Evolutionary conservation across 1,140 invertebrate genomes (phyloP).

Genomic region (Eubasilissa regina): DNA sequence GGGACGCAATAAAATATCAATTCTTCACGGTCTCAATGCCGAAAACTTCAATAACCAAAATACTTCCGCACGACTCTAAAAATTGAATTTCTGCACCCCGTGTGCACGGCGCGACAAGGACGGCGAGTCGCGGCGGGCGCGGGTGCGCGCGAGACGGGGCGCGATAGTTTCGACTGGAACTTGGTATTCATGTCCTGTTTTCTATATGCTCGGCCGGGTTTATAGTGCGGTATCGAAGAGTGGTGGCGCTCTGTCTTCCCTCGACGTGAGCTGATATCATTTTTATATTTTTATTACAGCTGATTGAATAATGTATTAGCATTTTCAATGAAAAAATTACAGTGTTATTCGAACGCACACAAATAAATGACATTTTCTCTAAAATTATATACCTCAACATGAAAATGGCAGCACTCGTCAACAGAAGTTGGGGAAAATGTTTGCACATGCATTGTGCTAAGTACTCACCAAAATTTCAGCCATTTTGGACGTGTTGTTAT

Average conservation of each 20-base stretch:
- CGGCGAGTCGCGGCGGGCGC: neutral
- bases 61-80: conserved; percentile 52
- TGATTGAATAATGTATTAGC: too few species aligned
- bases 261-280: conserved; percentile 8
- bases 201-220: conserved; percentile 47
- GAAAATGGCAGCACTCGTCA: too few species aligned
- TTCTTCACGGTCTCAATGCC: conserved; percentile 52
- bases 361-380: too few species aligned
- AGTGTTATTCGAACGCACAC: too few species aligned
- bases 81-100: conserved; percentile 57
- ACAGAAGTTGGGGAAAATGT: too few species aligned
- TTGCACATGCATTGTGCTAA: too few species aligned
- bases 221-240: conserved; percentile 39
- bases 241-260: conserved; percentile 24
- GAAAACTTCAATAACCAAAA: conserved; percentile 58
- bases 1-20: conserved; percentile 57
- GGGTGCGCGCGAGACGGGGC: neutral
- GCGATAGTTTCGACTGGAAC: conserved; percentile 43
- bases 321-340: too few species aligned
- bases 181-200: conserved; percentile 57
- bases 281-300: neutral
- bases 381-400: too few species aligned
- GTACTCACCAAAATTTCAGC: too few species aligned
- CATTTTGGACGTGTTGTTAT: too few species aligned
- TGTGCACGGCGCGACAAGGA: conserved; percentile 32